phyloP scores from a whole-genome alignment of 2,113 vertebrate species.

The Genyomyrus donnyi region DNA sequence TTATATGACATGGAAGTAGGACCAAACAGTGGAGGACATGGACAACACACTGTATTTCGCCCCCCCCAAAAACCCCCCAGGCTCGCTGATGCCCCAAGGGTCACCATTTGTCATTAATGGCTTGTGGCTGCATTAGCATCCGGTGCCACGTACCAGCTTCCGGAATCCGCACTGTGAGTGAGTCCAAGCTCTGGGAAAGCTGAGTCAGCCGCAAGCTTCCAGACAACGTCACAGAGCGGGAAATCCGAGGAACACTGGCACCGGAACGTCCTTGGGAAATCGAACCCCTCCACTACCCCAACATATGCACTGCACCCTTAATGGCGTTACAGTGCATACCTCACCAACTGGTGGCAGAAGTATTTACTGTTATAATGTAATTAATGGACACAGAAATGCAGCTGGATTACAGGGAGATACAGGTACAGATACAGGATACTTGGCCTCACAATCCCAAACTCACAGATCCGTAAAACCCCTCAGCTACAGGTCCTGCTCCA shows the following conservation, averaged over 20 bases:
- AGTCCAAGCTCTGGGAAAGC: neutral
- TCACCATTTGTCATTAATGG: neutral
- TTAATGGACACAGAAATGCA: neutral
- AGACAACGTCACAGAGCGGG: neutral
- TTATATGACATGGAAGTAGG: neutral
- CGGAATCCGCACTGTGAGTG: neutral
- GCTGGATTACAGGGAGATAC: neutral
- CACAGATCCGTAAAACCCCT: neutral
- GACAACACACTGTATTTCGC: neutral
- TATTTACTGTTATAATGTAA: neutral
- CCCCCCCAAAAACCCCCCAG: neutral
- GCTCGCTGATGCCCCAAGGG: neutral
- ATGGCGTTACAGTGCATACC: too few relatives aligned
- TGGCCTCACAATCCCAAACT: neutral
- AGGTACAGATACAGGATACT: neutral
- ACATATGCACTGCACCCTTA: neutral
- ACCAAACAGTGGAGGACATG: neutral
- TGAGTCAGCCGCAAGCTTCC: neutral
- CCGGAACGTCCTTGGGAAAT: neutral
- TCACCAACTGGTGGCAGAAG: neutral
- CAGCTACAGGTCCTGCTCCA: neutral
- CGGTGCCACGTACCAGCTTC: neutral
- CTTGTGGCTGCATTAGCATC: neutral
- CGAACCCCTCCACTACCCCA: neutral
- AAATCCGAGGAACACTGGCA: neutral